A percentile compares a stretch with the other conserved stretches of the same genome.
phyloP scores from a whole-genome alignment of 1,140 invertebrate species.

The Neodiprion virginianus region DNA sequence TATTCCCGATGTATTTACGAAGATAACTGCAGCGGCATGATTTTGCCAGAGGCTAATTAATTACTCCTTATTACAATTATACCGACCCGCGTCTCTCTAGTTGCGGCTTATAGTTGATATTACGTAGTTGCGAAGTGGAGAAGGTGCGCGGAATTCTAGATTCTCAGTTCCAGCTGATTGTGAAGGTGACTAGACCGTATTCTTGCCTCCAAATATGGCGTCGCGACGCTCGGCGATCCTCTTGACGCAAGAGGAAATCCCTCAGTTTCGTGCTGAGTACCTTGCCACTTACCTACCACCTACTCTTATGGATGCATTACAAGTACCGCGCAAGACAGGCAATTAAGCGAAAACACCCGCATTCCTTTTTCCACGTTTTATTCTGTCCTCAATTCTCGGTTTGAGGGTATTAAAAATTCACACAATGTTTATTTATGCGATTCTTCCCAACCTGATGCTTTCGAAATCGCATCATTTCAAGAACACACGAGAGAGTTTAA shows the following conservation, averaged over 20 bases:
- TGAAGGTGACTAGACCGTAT: background rate
- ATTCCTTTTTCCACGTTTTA: background rate
- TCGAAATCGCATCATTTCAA: too few relatives aligned
- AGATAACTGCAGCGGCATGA: background rate
- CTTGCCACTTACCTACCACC: too few relatives aligned
- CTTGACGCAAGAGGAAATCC: constrained; percentile 1
- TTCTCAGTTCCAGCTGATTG: background rate
- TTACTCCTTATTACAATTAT: background rate
- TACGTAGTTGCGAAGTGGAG: too few relatives aligned
- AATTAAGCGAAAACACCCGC: background rate
- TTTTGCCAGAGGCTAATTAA: background rate
- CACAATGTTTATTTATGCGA: too few relatives aligned
- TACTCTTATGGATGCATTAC: background rate
- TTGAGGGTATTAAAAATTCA: too few relatives aligned
- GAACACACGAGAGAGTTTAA: too few relatives aligned
- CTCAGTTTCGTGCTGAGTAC: background rate
- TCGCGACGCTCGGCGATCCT: background rate
- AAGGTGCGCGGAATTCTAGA: background rate
- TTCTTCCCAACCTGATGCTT: too few relatives aligned
- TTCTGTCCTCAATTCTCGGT: background rate
- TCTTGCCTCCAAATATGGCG: background rate
- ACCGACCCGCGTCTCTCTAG: background rate
- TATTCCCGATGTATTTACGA: too few relatives aligned
- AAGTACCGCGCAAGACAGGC: background rate
- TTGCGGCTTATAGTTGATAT: too few relatives aligned